These are phyloP conservation scores for Polyommatus icarus DNA, from an alignment of 2,888 invertebrate species.

Conservation along the genomic window DNA sequence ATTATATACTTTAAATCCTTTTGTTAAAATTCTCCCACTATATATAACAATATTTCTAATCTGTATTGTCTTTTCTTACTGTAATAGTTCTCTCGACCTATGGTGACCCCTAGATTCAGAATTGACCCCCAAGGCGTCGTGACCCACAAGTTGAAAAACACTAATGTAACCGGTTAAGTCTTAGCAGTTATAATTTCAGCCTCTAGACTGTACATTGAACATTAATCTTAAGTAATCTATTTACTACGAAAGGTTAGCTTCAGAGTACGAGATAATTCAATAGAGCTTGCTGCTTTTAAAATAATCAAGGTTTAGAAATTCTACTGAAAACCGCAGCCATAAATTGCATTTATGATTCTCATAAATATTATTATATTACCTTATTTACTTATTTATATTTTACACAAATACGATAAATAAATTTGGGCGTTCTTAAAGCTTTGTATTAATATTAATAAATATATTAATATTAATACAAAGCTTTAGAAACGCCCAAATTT, in stretches of 20 bases:
- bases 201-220: neutral
- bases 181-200: neutral
- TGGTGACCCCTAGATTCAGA: no score
- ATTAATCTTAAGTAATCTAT: conserved; percentile 9
- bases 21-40: no score
- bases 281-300: neutral
- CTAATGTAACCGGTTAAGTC: neutral
- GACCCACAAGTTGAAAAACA: neutral
- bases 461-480: no score
- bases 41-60: no score
- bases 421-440: no score
- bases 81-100: no score
- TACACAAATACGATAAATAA: no score
- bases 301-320: neutral
- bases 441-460: no score
- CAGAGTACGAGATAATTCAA: neutral
- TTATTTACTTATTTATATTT: no score
- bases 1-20: no score
- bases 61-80: no score
- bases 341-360: neutral
- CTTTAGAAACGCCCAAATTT: neutral
- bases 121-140: no score
- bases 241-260: neutral
- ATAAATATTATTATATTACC: neutral
- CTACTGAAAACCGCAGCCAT: neutral